Evolutionary conservation across 64 coral and sea anemone genomes (phyloP).

Genomic region (Dendronephthya gigantea): DNA sequence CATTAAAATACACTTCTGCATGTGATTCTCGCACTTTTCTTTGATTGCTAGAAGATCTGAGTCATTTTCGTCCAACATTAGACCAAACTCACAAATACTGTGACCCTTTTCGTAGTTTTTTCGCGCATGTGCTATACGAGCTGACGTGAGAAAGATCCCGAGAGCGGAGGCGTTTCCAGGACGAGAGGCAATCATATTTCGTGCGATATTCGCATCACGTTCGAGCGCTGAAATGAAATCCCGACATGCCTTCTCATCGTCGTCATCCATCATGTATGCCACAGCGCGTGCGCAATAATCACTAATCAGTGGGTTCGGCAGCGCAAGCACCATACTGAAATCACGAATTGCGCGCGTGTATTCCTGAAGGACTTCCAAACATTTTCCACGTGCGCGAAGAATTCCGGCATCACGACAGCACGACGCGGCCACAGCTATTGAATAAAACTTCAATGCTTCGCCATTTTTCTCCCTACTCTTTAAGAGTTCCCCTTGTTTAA

Average conservation of each 20-base stretch:
- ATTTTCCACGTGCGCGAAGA: not conserved
- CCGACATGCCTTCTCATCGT: not conserved
- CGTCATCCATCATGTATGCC: conserved; percentile 1
- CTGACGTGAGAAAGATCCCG: not conserved
- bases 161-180: not conserved
- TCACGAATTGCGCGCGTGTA: conserved; percentile 6
- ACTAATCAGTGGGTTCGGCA: not conserved
- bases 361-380: not conserved
- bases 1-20: conserved; percentile 1
- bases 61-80: not conserved
- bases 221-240: not conserved
- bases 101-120: not conserved
- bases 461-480: not conserved
- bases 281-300: conserved; percentile 6
- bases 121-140: conserved; percentile 8
- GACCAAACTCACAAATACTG: not conserved
- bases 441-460: not conserved
- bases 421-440: not conserved
- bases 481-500: not conserved
- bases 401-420: not conserved
- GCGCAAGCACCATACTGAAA: not conserved
- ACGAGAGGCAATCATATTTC: not conserved
- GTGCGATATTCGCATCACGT: not conserved
- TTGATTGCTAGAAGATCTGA: not conserved
- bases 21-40: not conserved